A percentile compares a stretch with the other conserved stretches of the same genome.
Evolutionary conservation across 1,140 invertebrate genomes (phyloP).

Genomic region (Euwallacea similis): DNA sequence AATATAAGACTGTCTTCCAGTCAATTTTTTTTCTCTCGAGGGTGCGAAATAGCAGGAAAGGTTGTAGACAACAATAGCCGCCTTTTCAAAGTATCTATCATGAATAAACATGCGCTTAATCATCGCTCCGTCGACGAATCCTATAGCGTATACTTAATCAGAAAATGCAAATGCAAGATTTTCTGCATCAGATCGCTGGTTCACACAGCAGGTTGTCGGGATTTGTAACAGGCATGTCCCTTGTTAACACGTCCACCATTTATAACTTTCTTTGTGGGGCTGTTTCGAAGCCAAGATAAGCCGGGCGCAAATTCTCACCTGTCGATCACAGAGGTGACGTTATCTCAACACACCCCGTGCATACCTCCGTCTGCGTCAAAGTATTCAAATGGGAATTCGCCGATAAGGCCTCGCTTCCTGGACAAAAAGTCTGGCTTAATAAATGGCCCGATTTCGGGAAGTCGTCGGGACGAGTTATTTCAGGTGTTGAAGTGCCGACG

Average conservation of each 20-base stretch:
- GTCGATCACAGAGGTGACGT: slow-evolving; percentile 10
- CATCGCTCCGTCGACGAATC: not conserved
- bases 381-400: slow-evolving; percentile 15
- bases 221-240: not conserved
- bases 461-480: no score
- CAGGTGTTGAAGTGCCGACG: no score
- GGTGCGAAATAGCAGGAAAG: no score
- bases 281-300: not conserved
- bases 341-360: not conserved
- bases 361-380: slow-evolving; percentile 13
- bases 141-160: not conserved
- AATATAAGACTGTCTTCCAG: no score
- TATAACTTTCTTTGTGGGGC: slow-evolving; percentile 1
- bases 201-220: not conserved
- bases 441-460: slow-evolving; percentile 16
- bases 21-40: no score
- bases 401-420: slow-evolving; percentile 4
- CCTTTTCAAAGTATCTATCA: not conserved
- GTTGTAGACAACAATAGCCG: no score
- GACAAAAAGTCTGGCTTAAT: slow-evolving; percentile 13
- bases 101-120: slow-evolving; percentile 4
- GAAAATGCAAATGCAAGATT: not conserved
- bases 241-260: not conserved
- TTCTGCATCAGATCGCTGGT: not conserved
- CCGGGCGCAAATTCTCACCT: slow-evolving; percentile 11